A percentile compares a stretch with the other conserved stretches of the same genome.
Evolutionary conservation across 1,140 invertebrate genomes (phyloP).

Genomic region (Conus betulinus): DNA sequence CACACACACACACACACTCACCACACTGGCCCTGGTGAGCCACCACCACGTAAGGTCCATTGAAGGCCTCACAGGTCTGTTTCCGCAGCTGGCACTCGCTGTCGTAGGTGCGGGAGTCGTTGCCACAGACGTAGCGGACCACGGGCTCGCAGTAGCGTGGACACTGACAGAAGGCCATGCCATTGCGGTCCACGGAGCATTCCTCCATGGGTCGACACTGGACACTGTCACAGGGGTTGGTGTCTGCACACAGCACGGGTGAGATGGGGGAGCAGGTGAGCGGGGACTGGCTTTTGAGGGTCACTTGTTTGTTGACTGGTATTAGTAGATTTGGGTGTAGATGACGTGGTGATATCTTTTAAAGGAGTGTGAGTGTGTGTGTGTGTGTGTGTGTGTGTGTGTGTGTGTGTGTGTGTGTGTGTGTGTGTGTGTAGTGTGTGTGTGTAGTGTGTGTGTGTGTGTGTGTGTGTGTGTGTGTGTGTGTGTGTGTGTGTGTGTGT

Average conservation of each 20-base stretch:
- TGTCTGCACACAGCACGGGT: slow-evolving; percentile 44
- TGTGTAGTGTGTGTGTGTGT: no score
- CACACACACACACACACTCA: slow-evolving; percentile 1
- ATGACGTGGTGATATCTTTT: no score
- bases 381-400: no score
- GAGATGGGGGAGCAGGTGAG: no score
- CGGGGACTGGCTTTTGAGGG: no score
- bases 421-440: no score
- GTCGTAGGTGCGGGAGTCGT: slow-evolving; percentile 82
- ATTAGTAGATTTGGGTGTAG: no score
- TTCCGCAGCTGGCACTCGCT: slow-evolving; percentile 82
- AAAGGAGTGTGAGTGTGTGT: no score
- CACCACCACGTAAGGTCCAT: slow-evolving; percentile 82
- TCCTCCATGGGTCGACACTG: slow-evolving; percentile 80
- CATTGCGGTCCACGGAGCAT: slow-evolving; percentile 88
- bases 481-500: no score
- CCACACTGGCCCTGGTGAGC: slow-evolving; percentile 77
- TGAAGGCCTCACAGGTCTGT: slow-evolving; percentile 81
- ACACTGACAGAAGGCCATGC: slow-evolving; percentile 87
- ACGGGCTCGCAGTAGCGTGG: slow-evolving; percentile 86
- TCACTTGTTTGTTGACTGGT: no score
- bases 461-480: no score
- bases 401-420: no score
- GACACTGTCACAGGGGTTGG: slow-evolving; percentile 66
- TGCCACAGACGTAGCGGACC: slow-evolving; percentile 80